Conservation (phyloP, 2,797 vertebrate genomes). For the Morelia viridis region DNA sequence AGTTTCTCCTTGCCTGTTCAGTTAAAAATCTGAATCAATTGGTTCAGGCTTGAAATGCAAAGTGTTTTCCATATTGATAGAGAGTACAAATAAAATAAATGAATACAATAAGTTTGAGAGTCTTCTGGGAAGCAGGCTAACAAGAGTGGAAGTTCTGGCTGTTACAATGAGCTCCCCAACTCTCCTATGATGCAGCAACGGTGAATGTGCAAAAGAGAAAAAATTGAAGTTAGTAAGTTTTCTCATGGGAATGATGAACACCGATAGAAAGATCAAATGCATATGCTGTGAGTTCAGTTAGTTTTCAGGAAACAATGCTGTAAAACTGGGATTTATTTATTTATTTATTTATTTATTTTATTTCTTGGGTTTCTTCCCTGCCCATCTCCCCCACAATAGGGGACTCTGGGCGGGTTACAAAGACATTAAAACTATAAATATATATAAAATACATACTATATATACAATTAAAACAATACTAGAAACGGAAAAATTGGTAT, state of each 20-base stretch:
- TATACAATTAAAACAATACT: too few species aligned
- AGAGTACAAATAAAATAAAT: background rate
- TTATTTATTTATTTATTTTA: too few species aligned
- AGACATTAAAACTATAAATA: too few species aligned
- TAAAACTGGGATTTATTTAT: background rate
- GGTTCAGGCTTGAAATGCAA: background rate
- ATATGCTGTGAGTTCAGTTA: background rate
- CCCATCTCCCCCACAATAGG: too few species aligned
- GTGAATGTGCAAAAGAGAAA: background rate
- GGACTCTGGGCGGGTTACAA: too few species aligned
- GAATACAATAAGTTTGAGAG: background rate
- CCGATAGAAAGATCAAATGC: background rate
- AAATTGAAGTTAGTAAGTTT: background rate
- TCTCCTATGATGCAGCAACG: background rate
- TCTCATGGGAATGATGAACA: background rate
- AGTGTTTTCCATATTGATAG: background rate
- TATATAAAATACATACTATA: too few species aligned
- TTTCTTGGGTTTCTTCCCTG: too few species aligned
- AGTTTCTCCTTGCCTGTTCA: background rate
- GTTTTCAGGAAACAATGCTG: background rate
- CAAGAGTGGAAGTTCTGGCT: background rate
- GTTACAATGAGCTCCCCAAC: background rate
- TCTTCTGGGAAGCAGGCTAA: background rate
- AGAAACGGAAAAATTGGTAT: too few species aligned
- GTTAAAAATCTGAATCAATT: background rate